Evolutionary conservation across 2,113 vertebrate species (phyloP).

Genomic region (Lagenorhynchus albirostris): DNA sequence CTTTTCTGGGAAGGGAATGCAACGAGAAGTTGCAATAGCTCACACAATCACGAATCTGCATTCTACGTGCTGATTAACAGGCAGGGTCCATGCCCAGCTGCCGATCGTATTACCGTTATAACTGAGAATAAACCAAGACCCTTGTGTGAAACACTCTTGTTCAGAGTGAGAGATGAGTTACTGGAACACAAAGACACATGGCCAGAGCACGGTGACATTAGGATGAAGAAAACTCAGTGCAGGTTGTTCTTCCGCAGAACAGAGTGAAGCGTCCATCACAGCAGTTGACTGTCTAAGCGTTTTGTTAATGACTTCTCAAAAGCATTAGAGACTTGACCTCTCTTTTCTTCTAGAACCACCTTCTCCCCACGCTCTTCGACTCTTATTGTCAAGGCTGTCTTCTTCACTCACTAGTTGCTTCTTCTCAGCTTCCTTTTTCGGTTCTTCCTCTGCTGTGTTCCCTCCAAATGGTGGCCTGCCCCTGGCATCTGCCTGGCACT

Average conservation of each 20-base stretch:
- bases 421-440: background rate
- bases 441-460: background rate
- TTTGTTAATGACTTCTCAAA: background rate
- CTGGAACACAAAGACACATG: background rate
- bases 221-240: background rate
- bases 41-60: too few species aligned
- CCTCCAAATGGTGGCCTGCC: background rate
- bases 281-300: background rate
- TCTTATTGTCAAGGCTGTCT: background rate
- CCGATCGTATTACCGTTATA: rapidly evolving
- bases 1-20: background rate
- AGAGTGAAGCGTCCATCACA: rapidly evolving
- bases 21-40: background rate
- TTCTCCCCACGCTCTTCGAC: rapidly evolving
- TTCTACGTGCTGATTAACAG: background rate
- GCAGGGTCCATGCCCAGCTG: background rate
- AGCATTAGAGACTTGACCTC: too few species aligned
- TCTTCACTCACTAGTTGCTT: background rate
- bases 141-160: background rate
- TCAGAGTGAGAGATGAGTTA: background rate
- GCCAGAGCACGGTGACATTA: too few species aligned
- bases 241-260: background rate
- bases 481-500: background rate
- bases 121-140: background rate
- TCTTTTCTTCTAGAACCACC: background rate